Evolutionary conservation across 2,888 invertebrate genomes (phyloP).

Genomic region (Bursaphelenchus okinawaensis): DNA sequence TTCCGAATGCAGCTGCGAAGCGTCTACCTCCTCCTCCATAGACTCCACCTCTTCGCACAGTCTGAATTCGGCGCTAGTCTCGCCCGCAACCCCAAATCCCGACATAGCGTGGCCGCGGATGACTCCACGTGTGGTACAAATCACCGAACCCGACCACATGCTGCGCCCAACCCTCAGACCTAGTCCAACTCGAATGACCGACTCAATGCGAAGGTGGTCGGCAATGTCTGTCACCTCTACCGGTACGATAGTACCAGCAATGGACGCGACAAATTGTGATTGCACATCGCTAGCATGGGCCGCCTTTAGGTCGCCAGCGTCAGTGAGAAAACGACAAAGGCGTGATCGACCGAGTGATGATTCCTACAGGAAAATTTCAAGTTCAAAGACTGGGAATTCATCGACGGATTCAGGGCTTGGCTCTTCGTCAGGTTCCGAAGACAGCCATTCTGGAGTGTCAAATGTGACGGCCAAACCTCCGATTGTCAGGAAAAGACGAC

Average conservation of each 20-base stretch:
- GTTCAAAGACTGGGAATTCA: not conserved
- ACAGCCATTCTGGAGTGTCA: slow-evolving; percentile 8
- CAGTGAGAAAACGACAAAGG: slow-evolving; percentile 2
- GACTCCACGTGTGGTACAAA: not conserved
- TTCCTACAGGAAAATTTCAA: slow-evolving; percentile 15
- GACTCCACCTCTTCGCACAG: not conserved
- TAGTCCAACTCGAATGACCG: not conserved
- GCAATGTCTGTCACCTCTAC: slow-evolving; percentile 16
- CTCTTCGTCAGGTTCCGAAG: slow-evolving; percentile 19
- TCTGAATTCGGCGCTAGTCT: not conserved
- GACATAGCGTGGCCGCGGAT: slow-evolving; percentile 5
- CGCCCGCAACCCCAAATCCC: not conserved
- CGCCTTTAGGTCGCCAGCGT: slow-evolving; percentile 14
- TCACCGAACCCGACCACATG: slow-evolving; percentile 7
- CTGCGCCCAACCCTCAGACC: not conserved
- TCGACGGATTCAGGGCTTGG: slow-evolving; percentile 18
- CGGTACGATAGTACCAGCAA: slow-evolving; percentile 7
- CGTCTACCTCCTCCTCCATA: slow-evolving; percentile 9
- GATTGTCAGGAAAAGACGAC: not conserved
- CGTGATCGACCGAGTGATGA: slow-evolving; percentile 13
- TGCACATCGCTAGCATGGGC: slow-evolving; percentile 33
- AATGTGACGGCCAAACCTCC: not conserved
- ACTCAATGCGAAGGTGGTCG: slow-evolving; percentile 13
- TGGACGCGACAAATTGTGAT: slow-evolving; percentile 29
- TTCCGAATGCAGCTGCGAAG: slow-evolving; percentile 8